Evolutionary conservation across 2,888 invertebrate genomes (phyloP).

Genomic region (Napeogenes sylphis): DNA sequence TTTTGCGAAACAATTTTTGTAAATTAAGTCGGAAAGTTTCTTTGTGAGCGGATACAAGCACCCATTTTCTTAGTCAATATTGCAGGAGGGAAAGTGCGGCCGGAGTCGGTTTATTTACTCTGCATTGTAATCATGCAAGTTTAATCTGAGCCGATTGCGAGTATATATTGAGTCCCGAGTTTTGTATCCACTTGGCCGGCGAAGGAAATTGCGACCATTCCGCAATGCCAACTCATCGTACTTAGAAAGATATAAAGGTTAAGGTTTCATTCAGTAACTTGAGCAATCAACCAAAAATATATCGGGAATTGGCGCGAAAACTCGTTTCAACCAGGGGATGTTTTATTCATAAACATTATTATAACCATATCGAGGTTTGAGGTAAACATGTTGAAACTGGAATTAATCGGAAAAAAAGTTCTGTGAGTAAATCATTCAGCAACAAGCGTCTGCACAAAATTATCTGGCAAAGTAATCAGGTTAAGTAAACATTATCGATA

Average conservation of each 20-base stretch:
- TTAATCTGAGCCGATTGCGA: conserved; percentile 63
- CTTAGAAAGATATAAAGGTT: conserved; percentile 40
- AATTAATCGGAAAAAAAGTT: no score
- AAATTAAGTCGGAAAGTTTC: conserved; percentile 1
- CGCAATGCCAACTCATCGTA: conserved; percentile 64
- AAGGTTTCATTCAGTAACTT: background rate
- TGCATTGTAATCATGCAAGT: conserved; percentile 68
- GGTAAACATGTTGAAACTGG: no score
- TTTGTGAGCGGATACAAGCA: conserved; percentile 35
- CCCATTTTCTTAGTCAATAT: conserved; percentile 52
- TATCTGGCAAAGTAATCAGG: conserved; percentile 32
- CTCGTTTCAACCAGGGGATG: background rate
- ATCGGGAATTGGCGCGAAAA: background rate
- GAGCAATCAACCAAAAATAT: background rate
- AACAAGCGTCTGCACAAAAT: conserved; percentile 46
- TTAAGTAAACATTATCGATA: conserved; percentile 26
- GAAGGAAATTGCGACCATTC: conserved; percentile 67
- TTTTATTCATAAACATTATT: background rate
- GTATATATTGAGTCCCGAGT: conserved; percentile 56
- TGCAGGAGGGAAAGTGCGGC: conserved; percentile 49
- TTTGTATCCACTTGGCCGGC: conserved; percentile 37
- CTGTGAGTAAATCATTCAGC: conserved; percentile 41
- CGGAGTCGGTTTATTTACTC: conserved; percentile 57
- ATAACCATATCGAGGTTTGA: no score
- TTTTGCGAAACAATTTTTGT: background rate